phyloP scores from a whole-genome alignment of 2,797 vertebrate genomes.

The Etheostoma nigrum region DNA sequence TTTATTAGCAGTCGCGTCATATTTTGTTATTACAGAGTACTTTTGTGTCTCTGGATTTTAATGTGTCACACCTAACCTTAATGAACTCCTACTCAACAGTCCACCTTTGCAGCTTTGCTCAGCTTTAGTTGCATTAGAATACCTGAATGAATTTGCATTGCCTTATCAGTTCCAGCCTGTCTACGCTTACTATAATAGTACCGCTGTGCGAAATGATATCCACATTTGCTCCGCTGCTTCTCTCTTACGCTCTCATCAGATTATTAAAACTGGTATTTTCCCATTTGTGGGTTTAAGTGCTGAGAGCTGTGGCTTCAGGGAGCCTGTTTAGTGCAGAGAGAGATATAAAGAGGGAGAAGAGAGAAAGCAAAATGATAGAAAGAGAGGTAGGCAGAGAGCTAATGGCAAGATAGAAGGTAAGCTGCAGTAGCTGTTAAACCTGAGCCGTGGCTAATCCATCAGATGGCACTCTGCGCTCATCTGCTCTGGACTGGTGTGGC shows the following conservation, averaged over 20 bases:
- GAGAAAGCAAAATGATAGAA: slow-evolving; percentile 45
- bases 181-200: slow-evolving; percentile 48
- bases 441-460: slow-evolving; percentile 69
- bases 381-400: slow-evolving; percentile 40
- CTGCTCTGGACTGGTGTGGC: slow-evolving; percentile 64
- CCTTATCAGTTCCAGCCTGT: slow-evolving; percentile 65
- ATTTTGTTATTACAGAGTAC: slow-evolving; percentile 27
- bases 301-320: slow-evolving; percentile 58
- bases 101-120: slow-evolving; percentile 37
- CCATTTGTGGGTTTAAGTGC: slow-evolving; percentile 68
- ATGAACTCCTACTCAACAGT: slow-evolving; percentile 43
- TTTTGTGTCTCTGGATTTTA: slow-evolving; percentile 36
- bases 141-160: slow-evolving; percentile 70
- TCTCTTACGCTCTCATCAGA: slow-evolving; percentile 64
- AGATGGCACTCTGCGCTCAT: slow-evolving; percentile 58
- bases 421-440: slow-evolving; percentile 67
- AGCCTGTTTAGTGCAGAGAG: slow-evolving; percentile 58
- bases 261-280: slow-evolving; percentile 71
- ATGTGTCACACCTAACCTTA: slow-evolving; percentile 33
- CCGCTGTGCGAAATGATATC: slow-evolving; percentile 58
- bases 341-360: slow-evolving; percentile 20
- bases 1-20: slow-evolving; percentile 13
- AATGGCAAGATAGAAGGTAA: slow-evolving; percentile 66
- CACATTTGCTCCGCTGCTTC: slow-evolving; percentile 56
- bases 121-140: slow-evolving; percentile 61